phyloP scores from a whole-genome alignment of 1,140 invertebrate genomes.

The Philotrypesis tridentata region DNA sequence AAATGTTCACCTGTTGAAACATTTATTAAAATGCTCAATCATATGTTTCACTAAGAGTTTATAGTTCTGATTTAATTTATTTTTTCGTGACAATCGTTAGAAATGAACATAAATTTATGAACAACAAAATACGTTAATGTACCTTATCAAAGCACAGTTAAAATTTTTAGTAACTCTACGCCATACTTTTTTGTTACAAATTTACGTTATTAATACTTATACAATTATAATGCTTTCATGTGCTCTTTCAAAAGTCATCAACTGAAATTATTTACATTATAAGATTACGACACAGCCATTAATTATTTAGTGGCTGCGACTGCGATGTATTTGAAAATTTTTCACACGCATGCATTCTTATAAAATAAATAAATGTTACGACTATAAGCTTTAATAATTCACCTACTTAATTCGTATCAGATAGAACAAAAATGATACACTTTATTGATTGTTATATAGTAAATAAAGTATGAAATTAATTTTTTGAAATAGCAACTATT shows the following conservation, averaged over 20 bases:
- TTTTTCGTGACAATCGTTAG: constrained; percentile 16
- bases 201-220: not conserved
- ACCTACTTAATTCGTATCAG: not conserved
- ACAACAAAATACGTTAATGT: not conserved
- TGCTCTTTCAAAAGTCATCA: constrained; percentile 5
- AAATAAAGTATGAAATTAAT: no score
- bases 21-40: constrained; percentile 6
- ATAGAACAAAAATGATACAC: constrained; percentile 2
- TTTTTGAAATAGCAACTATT: no score
- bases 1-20: not conserved
- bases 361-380: constrained; percentile 13
- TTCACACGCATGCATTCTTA: constrained; percentile 5
- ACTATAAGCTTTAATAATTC: constrained; percentile 16
- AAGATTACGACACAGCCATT: not conserved
- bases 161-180: not conserved
- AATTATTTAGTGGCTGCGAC: not conserved
- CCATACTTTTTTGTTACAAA: constrained; percentile 5
- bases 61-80: not conserved
- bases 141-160: not conserved
- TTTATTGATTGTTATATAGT: no score
- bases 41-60: not conserved
- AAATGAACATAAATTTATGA: not conserved
- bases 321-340: not conserved
- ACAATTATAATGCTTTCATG: not conserved
- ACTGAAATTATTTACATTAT: constrained; percentile 34